Percentiles rank a stretch among this genome's conserved stretches.
Evolutionary conservation across 1,140 invertebrate species (phyloP).

Genomic region (Orius laevigatus): DNA sequence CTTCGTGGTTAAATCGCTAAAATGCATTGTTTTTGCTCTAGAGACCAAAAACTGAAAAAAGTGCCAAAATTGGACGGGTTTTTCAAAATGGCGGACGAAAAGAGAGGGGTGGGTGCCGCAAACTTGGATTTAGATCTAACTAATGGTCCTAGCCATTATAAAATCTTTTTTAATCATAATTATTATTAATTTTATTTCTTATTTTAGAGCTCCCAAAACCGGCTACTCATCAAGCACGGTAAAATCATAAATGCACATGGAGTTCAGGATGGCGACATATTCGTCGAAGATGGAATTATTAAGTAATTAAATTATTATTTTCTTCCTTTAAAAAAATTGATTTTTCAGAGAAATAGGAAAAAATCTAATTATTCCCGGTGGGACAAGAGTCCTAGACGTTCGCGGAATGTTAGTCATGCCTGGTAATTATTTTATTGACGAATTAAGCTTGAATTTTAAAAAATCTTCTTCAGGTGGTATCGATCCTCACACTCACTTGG

Average conservation of each 20-base stretch:
- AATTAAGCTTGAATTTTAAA: too few relatives aligned
- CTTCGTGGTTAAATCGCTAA: too few relatives aligned
- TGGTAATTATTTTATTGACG: slow-evolving; percentile 30
- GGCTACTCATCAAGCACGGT: slow-evolving; percentile 87
- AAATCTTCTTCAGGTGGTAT: slow-evolving; percentile 49
- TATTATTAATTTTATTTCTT: slow-evolving; percentile 9
- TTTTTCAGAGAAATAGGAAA: slow-evolving; percentile 66
- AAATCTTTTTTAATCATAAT: too few relatives aligned
- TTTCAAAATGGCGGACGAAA: too few relatives aligned
- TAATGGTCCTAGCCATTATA: too few relatives aligned
- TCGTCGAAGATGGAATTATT: slow-evolving; percentile 88
- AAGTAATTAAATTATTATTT: slow-evolving; percentile 51
- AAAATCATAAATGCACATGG: slow-evolving; percentile 90
- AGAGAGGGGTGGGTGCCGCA: too few relatives aligned
- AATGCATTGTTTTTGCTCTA: too few relatives aligned
- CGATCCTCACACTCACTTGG: slow-evolving; percentile 78
- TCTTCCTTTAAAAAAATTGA: too few relatives aligned
- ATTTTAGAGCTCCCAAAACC: slow-evolving; percentile 73
- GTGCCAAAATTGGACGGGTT: too few relatives aligned
- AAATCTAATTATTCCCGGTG: slow-evolving; percentile 66
- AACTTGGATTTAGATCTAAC: too few relatives aligned
- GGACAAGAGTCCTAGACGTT: slow-evolving; percentile 61
- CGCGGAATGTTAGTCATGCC: slow-evolving; percentile 64
- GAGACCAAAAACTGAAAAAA: too few relatives aligned
- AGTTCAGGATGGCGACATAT: slow-evolving; percentile 73